Base-by-base conservation (phyloP, 2,113 vertebrate genomes). In the Macaca mulatta region DNA sequence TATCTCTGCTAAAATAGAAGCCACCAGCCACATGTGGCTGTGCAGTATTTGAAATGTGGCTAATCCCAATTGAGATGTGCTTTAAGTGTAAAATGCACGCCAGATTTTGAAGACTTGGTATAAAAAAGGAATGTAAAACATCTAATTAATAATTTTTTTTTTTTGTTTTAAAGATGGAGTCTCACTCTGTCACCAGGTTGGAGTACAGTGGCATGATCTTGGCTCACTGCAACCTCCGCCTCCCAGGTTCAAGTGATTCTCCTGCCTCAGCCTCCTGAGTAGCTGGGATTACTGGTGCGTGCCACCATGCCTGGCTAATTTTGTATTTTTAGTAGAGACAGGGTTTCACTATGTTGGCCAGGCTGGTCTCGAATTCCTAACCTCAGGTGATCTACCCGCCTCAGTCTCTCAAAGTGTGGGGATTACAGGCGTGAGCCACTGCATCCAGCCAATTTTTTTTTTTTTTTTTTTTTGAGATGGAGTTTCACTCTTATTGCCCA, bases 31-130 rank as follows among this genome's bases (percentile, higher is more conserved):
- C n/a, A 50, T 16, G 55, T 25, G 72, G 32, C 43, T 57, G 4
- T 2, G 45, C 48, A 72, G 17, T 61, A 43, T n/a, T 27, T 32
- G 52, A 82, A 86, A 94, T 48, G 85, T 70, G 67, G 55, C 35
- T 80, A 38, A 79, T 78, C 57, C 50, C 80, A 69, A 40, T 3
- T n/a, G 83, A 96, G 61, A 74, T 22, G 40, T 59, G 30, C 20
- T 64, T 64, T n/a, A 88, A 40, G 38, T 59, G 43, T 72, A 82
- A 94, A 89, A 77, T 25, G 32, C 59, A 89, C 22, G 64, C 20
- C 1, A 35, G 30, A 48, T 55, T 97, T 93, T 90, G 64, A 89
- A 96, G 82, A 94, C 40, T 50, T 89, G 22, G 10, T 69, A 84
- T 23, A 86, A 80, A 70, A 80, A 43, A 82, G 50, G 38, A 85